These are phyloP conservation scores for Schizothorax lantsangensis DNA, from an alignment of 2,797 vertebrate genomes.

Conservation along the genomic window DNA sequence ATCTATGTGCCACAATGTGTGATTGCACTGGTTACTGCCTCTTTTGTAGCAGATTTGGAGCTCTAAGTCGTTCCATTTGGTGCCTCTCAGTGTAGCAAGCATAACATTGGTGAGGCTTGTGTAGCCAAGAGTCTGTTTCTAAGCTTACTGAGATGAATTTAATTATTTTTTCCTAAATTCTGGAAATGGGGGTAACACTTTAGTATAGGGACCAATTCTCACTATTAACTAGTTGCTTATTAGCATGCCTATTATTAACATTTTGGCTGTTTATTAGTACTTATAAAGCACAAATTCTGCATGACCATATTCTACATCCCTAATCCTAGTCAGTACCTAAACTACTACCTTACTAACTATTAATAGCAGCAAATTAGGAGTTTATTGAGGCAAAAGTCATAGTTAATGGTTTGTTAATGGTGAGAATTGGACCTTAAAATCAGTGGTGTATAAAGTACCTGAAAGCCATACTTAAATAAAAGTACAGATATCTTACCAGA, in stretches of 20 bases:
- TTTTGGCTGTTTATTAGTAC: neutral
- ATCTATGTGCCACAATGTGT: constrained; percentile 47
- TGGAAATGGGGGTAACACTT: neutral
- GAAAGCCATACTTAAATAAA: too few relatives aligned
- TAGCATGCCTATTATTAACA: neutral
- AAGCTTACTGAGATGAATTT: neutral
- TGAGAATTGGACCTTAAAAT: neutral
- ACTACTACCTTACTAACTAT: neutral
- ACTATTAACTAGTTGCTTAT: neutral
- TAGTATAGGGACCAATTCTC: neutral
- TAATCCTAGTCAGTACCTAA: neutral
- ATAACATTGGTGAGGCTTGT: neutral
- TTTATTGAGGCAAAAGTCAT: neutral
- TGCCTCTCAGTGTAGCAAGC: neutral
- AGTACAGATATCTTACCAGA: too few relatives aligned
- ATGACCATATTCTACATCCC: neutral
- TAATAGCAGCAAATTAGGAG: neutral
- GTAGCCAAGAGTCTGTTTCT: neutral
- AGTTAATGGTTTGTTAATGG: neutral
- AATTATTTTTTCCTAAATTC: neutral
- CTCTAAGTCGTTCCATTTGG: constrained; percentile 6
- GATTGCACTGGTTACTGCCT: constrained; percentile 48
- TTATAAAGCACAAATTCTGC: neutral
- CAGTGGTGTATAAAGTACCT: too few relatives aligned
- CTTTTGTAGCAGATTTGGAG: constrained; percentile 37